Evolutionary conservation across 1,140 invertebrate species (phyloP).

Genomic region (Drosophila aff.): DNA sequence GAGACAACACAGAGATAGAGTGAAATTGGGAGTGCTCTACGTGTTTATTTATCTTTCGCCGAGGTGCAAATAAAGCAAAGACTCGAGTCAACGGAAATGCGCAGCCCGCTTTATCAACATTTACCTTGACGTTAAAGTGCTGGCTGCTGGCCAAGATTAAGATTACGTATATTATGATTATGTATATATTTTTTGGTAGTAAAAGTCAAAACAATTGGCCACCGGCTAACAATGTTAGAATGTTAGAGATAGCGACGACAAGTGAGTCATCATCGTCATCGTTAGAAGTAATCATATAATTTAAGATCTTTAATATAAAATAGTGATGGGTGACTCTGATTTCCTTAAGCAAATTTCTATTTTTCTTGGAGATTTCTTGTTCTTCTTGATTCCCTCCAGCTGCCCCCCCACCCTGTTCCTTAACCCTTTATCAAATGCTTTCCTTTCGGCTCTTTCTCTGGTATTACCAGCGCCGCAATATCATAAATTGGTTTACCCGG

Average conservation of each 20-base stretch:
- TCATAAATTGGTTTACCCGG: slow-evolving; percentile 71
- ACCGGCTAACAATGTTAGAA: slow-evolving; percentile 2
- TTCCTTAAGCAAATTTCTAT: not conserved
- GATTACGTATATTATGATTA: slow-evolving; percentile 39
- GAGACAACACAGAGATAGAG: not conserved
- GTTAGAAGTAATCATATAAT: not conserved
- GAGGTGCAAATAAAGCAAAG: slow-evolving; percentile 70
- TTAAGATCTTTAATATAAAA: not conserved
- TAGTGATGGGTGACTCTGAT: not conserved
- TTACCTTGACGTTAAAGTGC: slow-evolving; percentile 42
- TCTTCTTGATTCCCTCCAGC: no score
- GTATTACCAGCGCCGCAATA: slow-evolving; percentile 53
- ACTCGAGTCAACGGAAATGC: slow-evolving; percentile 74
- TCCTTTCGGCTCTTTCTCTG: not conserved
- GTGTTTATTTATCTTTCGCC: slow-evolving; percentile 33
- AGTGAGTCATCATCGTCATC: slow-evolving; percentile 20
- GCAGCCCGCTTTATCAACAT: slow-evolving; percentile 61
- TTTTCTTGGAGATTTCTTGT: not conserved
- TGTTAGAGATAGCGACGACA: not conserved
- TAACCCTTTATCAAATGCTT: not conserved
- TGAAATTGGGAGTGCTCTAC: not conserved
- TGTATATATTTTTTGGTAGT: slow-evolving; percentile 3
- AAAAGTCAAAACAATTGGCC: slow-evolving; percentile 24
- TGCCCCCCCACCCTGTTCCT: not conserved
- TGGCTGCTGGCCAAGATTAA: slow-evolving; percentile 41